Conservation (phyloP, 2,797 vertebrate genomes). For the Neomorphus geoffroyi region DNA sequence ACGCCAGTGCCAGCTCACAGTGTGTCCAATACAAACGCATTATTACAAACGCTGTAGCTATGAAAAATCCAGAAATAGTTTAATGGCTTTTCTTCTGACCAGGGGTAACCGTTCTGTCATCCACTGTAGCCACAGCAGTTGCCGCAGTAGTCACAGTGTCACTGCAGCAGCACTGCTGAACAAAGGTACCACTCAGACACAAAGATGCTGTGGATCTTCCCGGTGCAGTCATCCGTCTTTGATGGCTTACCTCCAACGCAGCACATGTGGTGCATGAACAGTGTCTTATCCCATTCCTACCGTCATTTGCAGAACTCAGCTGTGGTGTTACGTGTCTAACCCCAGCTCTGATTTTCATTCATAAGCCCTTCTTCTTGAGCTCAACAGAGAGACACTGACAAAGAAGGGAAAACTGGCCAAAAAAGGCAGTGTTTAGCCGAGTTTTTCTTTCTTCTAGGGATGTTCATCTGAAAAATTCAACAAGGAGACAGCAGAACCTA, state of each 20-base stretch:
- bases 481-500: neutral
- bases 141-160: neutral
- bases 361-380: neutral
- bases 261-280: conserved; percentile 1
- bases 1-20: neutral
- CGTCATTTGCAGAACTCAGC: conserved; percentile 6
- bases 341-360: conserved; percentile 33
- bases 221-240: conserved; percentile 25
- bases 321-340: conserved; percentile 22
- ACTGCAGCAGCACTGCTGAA: neutral
- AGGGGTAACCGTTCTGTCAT: neutral
- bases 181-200: conserved; percentile 14
- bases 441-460: neutral
- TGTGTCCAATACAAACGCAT: neutral
- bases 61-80: neutral
- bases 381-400: neutral
- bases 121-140: neutral
- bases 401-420: neutral
- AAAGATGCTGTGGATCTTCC: conserved; percentile 1
- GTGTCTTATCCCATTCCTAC: neutral
- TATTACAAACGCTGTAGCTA: neutral
- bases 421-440: neutral
- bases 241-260: conserved; percentile 51
- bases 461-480: neutral
- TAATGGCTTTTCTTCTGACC: neutral